Evolutionary conservation across 1,140 invertebrate species (phyloP), one percentile per base, ranked within the genome.

Genomic region (Mya arenaria): DNA sequence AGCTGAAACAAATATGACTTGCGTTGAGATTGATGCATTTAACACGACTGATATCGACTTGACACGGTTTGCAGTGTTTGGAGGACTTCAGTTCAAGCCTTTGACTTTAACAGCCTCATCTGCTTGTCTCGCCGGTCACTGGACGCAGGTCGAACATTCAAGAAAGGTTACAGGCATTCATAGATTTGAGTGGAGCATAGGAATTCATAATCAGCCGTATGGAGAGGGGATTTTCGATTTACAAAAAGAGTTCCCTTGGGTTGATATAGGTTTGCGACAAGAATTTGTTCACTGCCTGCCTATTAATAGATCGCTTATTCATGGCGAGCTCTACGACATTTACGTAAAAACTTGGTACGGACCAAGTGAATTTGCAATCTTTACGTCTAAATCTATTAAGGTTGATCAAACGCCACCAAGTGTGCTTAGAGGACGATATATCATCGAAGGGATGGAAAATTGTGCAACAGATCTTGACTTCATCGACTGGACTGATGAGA

Each of bases 131-230:
- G 23, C 52, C 4, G 71, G 71, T 23, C 55, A 74, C 32, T 74
- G 71, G 71, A n/a, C 10, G 34, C 28, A 28, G 8, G 13, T 23
- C 0, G 34, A 32, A 5, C n/a, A n/a, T n/a, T n/a, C n/a, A n/a
- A 36, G 41, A 1, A 39, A 60, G 17, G 56, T 39, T 3, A 17
- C 23, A 23, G 4, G 30, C 8, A 60, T 74, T 74, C 56, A 60
- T 19, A 36, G 71, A 74, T 74, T 39, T 39, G 71, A 74, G 44
- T 74, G 71, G 71, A 74, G 71, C 56, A 74, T 74, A 37, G 71
- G 71, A 25, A 39, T 74, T 10, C 58, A 74, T 41, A 56, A 39
- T 25, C 30, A 60, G 28, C 52, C 52, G 6, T 1, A 28, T 36
- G 71, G 71, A 5, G 71, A 60, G 28, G 71, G 52, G 30, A n/a